phyloP scores from a whole-genome alignment of 2,888 invertebrate species.

The Eupeodes luniger region DNA sequence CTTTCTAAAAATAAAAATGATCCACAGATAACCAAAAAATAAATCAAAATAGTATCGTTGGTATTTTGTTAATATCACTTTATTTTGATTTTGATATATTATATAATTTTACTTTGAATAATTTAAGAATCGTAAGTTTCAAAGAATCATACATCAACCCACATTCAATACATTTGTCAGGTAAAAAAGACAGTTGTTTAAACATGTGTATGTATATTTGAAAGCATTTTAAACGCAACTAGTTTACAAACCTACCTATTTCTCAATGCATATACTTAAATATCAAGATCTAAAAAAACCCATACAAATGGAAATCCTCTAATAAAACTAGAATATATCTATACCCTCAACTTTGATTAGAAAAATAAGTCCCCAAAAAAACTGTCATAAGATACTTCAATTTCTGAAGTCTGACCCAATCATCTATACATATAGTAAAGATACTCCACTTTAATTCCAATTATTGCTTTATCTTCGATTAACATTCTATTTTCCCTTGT shows the following conservation, averaged over 20 bases:
- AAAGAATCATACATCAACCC: too few species aligned
- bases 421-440: not conserved
- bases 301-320: not conserved
- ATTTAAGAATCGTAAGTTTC: too few species aligned
- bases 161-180: too few species aligned
- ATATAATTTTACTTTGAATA: too few species aligned
- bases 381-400: conserved; percentile 5
- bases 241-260: not conserved
- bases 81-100: too few species aligned
- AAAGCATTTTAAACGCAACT: not conserved
- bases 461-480: not conserved
- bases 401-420: conserved; percentile 19
- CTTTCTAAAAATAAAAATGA: too few species aligned
- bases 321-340: not conserved
- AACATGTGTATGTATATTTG: too few species aligned
- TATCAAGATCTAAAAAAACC: not conserved
- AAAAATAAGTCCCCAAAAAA: not conserved
- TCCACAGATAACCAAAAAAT: too few species aligned
- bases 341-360: not conserved
- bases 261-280: not conserved
- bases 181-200: too few species aligned
- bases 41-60: too few species aligned
- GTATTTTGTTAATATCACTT: too few species aligned
- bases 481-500: not conserved
- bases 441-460: conserved; percentile 15